These are phyloP conservation scores for Euwallacea fornicatus DNA, from an alignment of 1,140 invertebrate genomes.

Conservation along the genomic window DNA sequence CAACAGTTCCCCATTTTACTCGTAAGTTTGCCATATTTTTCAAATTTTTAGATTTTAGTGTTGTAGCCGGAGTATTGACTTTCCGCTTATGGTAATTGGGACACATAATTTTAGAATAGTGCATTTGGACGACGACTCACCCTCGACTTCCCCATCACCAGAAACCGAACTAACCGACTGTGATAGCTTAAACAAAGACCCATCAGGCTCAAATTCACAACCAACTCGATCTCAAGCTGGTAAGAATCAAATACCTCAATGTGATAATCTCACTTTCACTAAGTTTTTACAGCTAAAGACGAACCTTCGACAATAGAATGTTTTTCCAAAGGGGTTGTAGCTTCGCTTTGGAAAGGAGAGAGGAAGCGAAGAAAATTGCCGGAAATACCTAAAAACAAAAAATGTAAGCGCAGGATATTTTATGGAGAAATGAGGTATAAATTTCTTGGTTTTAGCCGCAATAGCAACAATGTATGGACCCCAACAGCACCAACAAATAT, in stretches of 20 bases:
- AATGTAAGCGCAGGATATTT: slow-evolving; percentile 63
- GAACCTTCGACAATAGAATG: not conserved
- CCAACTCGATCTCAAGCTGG: slow-evolving; percentile 6
- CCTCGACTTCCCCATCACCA: slow-evolving; percentile 71
- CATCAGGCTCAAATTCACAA: slow-evolving; percentile 29
- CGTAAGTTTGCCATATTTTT: slow-evolving; percentile 59
- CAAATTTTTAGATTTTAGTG: not conserved
- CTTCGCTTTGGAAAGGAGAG: slow-evolving; percentile 57
- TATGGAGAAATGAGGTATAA: too few relatives aligned
- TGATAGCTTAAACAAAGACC: slow-evolving; percentile 47
- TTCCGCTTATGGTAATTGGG: not conserved
- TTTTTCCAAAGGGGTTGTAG: slow-evolving; percentile 40
- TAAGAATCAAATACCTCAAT: slow-evolving; percentile 11
- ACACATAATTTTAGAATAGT: slow-evolving; percentile 61
- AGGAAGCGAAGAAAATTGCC: slow-evolving; percentile 77
- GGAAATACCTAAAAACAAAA: slow-evolving; percentile 84
- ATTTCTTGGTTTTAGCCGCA: slow-evolving; percentile 56
- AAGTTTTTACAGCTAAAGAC: not conserved
- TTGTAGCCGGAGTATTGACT: not conserved
- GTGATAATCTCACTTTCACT: slow-evolving; percentile 2
- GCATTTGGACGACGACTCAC: slow-evolving; percentile 76
- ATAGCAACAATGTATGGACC: slow-evolving; percentile 54
- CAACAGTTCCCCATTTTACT: slow-evolving; percentile 72
- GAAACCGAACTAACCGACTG: slow-evolving; percentile 49
- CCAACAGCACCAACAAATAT: slow-evolving; percentile 45